Conservation (phyloP, 2,888 invertebrate genomes). For the Orchestes rusci region DNA sequence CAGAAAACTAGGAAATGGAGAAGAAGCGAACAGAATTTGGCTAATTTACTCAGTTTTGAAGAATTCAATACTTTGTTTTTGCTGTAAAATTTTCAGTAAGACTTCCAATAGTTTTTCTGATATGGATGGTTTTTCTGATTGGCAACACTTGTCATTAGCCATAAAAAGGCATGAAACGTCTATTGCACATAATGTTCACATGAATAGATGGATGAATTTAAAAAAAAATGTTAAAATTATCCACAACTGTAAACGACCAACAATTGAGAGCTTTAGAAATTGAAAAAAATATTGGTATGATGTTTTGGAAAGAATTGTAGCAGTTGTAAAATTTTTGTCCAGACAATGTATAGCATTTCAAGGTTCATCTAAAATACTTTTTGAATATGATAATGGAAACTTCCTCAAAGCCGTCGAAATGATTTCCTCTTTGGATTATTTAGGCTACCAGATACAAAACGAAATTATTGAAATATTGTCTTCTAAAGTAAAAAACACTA, state of each 20-base stretch:
- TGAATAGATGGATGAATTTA: conserved; percentile 12
- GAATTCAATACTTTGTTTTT: conserved; percentile 1
- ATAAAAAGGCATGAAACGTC: conserved; percentile 16
- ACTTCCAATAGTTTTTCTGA: conserved; percentile 6
- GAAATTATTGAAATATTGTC: conserved; percentile 9
- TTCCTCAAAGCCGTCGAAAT: conserved; percentile 2
- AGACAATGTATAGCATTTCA: conserved; percentile 13
- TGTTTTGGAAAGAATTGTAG: conserved; percentile 13
- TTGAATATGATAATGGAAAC: conserved; percentile 13
- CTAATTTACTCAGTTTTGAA: conserved; percentile 10
- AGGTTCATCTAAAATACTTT: conserved; percentile 9
- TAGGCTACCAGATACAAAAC: conserved; percentile 3
- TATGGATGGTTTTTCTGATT: conserved; percentile 7
- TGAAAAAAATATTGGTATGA: conserved; percentile 11
- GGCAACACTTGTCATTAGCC: conserved; percentile 11
- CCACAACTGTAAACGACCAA: conserved; percentile 7
- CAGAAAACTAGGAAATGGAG: conserved; percentile 6
- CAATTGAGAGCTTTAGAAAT: conserved; percentile 7
- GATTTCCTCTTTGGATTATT: conserved; percentile 13
- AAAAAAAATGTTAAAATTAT: conserved; percentile 9
- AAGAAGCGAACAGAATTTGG: conserved; percentile 9
- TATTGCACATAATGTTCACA: conserved; percentile 5
- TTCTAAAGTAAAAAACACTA: conserved; percentile 8
- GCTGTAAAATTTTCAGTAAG: conserved; percentile 7
- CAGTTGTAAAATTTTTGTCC: conserved; percentile 11